Evolutionary conservation across 1,140 invertebrate species (phyloP), one percentile per base, ranked within the genome.

Genomic region (Magallana gigas): DNA sequence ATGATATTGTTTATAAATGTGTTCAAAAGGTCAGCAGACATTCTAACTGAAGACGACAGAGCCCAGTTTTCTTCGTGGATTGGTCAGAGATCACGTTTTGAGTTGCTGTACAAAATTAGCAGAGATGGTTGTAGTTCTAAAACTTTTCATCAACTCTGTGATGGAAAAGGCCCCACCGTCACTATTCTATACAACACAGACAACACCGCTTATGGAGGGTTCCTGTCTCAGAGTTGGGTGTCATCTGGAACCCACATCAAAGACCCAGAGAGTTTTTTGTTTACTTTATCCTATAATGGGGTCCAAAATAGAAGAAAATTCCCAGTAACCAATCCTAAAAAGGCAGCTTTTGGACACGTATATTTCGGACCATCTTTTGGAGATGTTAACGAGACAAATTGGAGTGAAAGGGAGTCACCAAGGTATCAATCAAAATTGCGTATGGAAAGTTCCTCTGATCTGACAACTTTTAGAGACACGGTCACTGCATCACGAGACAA

Each of bases 141-240:
- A 57, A 88, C 36, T n/a, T 91, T 91, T 85, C 90, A 91, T 83
- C 57, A 85, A 64, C 76, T 81, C 8, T 91, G 91, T 86, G 87
- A 91, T 71, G 83, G 87, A 48, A 81, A 88, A 64, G 90, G 90
- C 5, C 88, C 90, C 23, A 91, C 91, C 36, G 80, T 91, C 4
- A 90, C 90, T 8, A 83, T 91, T 7, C 48, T 88, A 57, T 89
- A 91, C 64, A 88, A 90, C 68, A 88, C 85, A 8, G 80, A 86
- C 57, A 85, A 90, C 1, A 88, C 81, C 64, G 85, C 89, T 12
- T 91, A 87, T 85, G 91, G 90, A 36, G 91, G 90, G 2, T 91
- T 87, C 86, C 89, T 88, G 8, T 12, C 62, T 14, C 16, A 58
- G 57, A 57, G 60, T 62, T 91, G 91, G 91, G 59, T 0, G 8